Conservation (phyloP, 2,888 invertebrate species). For the Drosophila picticornis region DNA sequence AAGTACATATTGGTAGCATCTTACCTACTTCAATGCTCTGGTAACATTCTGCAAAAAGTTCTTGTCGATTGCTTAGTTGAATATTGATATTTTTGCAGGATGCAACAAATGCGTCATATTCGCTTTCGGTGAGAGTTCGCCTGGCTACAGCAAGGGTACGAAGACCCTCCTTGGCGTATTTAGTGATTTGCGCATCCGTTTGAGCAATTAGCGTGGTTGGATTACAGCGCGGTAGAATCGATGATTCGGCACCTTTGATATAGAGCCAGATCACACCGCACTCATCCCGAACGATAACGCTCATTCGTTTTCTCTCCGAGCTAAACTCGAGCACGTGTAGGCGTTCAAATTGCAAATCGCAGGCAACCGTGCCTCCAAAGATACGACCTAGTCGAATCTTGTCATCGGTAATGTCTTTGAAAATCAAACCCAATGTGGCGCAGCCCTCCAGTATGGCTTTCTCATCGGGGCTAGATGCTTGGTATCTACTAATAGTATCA, state of each 20-base stretch:
- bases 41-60: conserved; percentile 78
- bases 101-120: conserved; percentile 88
- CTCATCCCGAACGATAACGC: conserved; percentile 91
- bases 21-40: conserved; percentile 82
- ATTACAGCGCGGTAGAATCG: conserved; percentile 89
- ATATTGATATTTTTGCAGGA: conserved; percentile 75
- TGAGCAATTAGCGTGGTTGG: conserved; percentile 82
- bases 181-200: conserved; percentile 86
- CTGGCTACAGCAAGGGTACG: conserved; percentile 94
- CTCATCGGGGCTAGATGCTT: conserved; percentile 97
- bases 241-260: conserved; percentile 93
- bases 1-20: not conserved
- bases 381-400: conserved; percentile 87
- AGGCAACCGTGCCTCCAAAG: conserved; percentile 26
- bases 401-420: conserved; percentile 89
- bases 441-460: conserved; percentile 96
- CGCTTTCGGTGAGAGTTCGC: conserved; percentile 88
- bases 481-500: conserved; percentile 85
- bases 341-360: conserved; percentile 87
- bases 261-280: conserved; percentile 87
- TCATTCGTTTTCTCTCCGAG: conserved; percentile 96
- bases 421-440: conserved; percentile 90
- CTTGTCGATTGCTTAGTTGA: conserved; percentile 80
- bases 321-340: conserved; percentile 94
- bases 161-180: conserved; percentile 89